These are phyloP conservation scores for Neolamprologus sp. DNA, from an alignment of 2,113 vertebrate species.

Conservation along the genomic window DNA sequence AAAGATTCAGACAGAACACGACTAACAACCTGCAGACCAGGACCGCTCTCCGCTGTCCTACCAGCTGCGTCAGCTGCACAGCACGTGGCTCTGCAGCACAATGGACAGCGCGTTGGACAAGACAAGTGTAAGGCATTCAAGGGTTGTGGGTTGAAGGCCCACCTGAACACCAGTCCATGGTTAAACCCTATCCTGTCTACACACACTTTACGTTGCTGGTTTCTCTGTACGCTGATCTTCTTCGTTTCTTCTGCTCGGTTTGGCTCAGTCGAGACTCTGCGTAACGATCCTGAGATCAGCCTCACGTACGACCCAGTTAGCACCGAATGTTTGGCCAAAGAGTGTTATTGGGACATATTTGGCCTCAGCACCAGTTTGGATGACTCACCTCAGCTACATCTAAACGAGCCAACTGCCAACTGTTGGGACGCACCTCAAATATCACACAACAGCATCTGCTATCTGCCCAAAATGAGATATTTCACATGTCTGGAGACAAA, in stretches of 20 bases:
- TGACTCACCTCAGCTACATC: not conserved
- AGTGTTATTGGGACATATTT: not conserved
- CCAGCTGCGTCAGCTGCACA: not conserved
- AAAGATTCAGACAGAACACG: not conserved
- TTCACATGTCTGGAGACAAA: not conserved
- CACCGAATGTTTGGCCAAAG: not conserved
- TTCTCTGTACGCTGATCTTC: not conserved
- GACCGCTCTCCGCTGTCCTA: not conserved
- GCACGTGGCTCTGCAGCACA: not conserved
- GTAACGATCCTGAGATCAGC: accelerated
- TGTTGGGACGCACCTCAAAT: not conserved
- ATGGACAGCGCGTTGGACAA: not conserved
- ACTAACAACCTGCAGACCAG: not conserved
- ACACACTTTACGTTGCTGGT: not conserved
- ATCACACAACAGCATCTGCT: not conserved
- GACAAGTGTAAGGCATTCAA: not conserved
- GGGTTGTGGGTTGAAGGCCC: not conserved
- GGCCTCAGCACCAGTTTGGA: not conserved
- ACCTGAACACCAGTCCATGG: not conserved
- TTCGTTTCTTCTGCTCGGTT: not conserved
- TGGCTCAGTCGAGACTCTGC: not conserved
- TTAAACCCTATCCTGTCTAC: not conserved
- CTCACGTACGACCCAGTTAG: not conserved
- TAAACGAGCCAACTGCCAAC: not conserved
- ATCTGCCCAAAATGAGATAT: too few species aligned